Base-by-base conservation (phyloP, 2,797 vertebrate genomes). In the Nyctalus aviator region DNA sequence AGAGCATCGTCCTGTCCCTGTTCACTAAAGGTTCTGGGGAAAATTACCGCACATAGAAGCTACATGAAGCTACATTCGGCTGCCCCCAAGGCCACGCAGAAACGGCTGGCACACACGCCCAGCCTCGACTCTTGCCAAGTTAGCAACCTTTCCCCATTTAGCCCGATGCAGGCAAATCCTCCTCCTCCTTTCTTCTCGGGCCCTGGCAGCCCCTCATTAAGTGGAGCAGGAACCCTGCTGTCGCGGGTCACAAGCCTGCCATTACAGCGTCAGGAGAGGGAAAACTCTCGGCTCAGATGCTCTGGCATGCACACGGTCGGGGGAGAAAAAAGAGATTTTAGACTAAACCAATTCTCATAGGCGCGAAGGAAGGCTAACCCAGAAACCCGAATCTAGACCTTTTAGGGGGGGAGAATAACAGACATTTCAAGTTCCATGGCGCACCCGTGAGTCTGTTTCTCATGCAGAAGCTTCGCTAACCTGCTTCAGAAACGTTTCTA, bases 121-220 rank as follows among this genome's bases (percentile, higher is more conserved):
- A 44, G 17, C 14, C 55, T 10, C 37, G 21, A 7, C 35, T 5
- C 2, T 9, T 15, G 9, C 57, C 12, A 32, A 78, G 59, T 21
- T 12, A 57, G 32, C 1, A 27, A n/a, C 32, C 30, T 20, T 32
- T 50, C 46, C 46, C 46, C 59, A 23, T 37, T 53, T 35, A 35
- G 41, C 27, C 64, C 78, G n/a, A 32, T 11, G 10, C 3, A 0
- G 5, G 46, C 2, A 46, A 48, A 50, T 23, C 30, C 55, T 18
- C 27, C 44, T 44, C 44, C 25, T 20, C 55, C 17, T 7, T n/a
- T 13, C 66, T 69, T 92, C 87, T 35, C 32, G 69, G 81, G 55
- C 35, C 3, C 44, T 75, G 93, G 79, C 44, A 77, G 30, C 69
- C 66, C 85, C 78, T 93, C 41, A 78, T 86, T 93, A 83, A 86